phyloP scores from a whole-genome alignment of 2,888 invertebrate genomes.

The Acleris holmiana region DNA sequence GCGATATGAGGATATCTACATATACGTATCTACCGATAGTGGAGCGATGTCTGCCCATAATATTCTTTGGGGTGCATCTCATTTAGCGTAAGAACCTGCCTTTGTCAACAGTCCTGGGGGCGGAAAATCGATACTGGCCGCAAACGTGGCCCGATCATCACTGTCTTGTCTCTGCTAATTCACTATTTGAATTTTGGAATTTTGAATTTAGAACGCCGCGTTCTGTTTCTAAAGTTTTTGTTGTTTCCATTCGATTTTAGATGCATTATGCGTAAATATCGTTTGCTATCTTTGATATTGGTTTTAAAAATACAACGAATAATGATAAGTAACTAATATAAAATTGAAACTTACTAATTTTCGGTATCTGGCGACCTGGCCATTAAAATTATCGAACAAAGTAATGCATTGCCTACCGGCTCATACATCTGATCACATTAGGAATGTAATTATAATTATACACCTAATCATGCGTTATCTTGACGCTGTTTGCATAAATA shows the following conservation, averaged over 20 bases:
- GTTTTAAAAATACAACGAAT: background rate
- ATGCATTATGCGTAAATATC: background rate
- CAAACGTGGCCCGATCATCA: conserved; percentile 71
- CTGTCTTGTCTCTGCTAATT: conserved; percentile 65
- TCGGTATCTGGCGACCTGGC: no score
- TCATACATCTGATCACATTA: conserved; percentile 4
- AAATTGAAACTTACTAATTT: background rate
- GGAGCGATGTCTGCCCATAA: conserved; percentile 83
- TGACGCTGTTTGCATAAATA: conserved; percentile 49
- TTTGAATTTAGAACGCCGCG: conserved; percentile 33
- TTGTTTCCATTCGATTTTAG: background rate
- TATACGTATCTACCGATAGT: conserved; percentile 57
- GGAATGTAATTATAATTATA: conserved; percentile 42
- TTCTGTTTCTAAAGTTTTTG: conserved; percentile 10
- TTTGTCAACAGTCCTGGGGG: conserved; percentile 83
- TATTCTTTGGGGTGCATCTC: conserved; percentile 85
- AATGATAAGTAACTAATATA: background rate
- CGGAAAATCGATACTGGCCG: conserved; percentile 81
- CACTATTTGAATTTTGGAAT: conserved; percentile 62
- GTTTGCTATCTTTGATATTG: background rate
- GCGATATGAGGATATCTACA: conserved; percentile 69
- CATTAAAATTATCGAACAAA: conserved; percentile 2
- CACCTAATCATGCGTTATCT: conserved; percentile 48
- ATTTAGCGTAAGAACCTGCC: conserved; percentile 84
- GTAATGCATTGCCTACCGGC: conserved; percentile 1